Evolutionary conservation across 1,140 invertebrate species (phyloP), one percentile per base, ranked within the genome.

Genomic region (Cheumatopsyche charites): DNA sequence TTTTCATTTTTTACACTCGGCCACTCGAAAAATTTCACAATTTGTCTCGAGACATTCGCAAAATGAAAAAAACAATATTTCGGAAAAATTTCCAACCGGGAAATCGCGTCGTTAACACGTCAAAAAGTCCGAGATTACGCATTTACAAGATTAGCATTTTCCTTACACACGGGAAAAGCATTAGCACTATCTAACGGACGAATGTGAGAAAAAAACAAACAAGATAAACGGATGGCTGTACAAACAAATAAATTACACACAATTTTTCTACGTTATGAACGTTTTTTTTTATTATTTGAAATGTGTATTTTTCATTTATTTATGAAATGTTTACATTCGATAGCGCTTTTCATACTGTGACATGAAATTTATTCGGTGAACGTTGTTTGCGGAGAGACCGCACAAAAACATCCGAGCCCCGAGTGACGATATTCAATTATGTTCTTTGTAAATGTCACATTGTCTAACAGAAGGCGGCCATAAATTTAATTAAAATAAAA

Each of bases 391-490:
- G 6, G 13, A n/a, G 41, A 9, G 12, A n/a, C 4, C 55, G 25
- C 55, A 58, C 55, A 25, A 58, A 58, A 58, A 58, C 23, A 52
- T 15, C 29, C 29, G 29, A 36, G 29, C 29, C 29, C 29, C 29
- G 47, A 52, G 55, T 58, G 55, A 23, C 55, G 11, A 58, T 23
- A 58, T 58, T 52, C 47, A 52, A 52, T 52, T 52, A 52, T 52
- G 47, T 11, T 52, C 47, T 52, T 52, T 15, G 9, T 17, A 52
- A 52, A 52, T 52, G 47, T 52, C 47, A 52, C 15, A 13, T 47
- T 47, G 45, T 47, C 45, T n/a, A 47, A 36, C 29, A 3, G 29
- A 36, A 3, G 29, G 29, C 3, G 12, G 47, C 19, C 47, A 17
- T 52, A 52, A 52, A 52, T 52, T 52, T 52, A 7, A 17, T 52